A percentile compares a stretch with the other conserved stretches of the same genome.
Evolutionary conservation across 2,888 invertebrate species (phyloP).

Genomic region (Andrena flavipes): DNA sequence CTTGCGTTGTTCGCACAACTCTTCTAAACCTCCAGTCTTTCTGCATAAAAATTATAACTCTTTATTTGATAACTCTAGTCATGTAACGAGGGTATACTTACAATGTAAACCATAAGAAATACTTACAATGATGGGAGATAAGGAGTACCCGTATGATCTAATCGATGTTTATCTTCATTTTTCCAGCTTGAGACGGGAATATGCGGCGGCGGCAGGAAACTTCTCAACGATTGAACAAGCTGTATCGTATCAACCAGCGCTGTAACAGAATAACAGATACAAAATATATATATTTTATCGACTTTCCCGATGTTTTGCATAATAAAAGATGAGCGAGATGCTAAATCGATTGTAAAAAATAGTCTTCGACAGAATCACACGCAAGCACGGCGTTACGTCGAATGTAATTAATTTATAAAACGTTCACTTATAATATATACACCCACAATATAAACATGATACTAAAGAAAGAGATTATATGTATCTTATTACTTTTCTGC

Average conservation of each 20-base stretch:
- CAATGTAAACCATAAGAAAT: slow-evolving; percentile 42
- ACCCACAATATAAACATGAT: background rate
- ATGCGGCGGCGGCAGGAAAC: slow-evolving; percentile 94
- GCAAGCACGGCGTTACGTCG: background rate
- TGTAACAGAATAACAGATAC: slow-evolving; percentile 61
- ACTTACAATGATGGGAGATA: slow-evolving; percentile 81
- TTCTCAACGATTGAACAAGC: slow-evolving; percentile 93
- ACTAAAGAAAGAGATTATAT: background rate
- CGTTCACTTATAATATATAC: slow-evolving; percentile 2
- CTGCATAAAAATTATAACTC: slow-evolving; percentile 70
- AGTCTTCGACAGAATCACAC: background rate
- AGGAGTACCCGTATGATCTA: slow-evolving; percentile 83
- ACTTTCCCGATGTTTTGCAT: background rate
- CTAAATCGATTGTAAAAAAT: background rate
- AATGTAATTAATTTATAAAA: slow-evolving; percentile 25
- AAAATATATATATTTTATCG: slow-evolving; percentile 9
- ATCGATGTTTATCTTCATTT: slow-evolving; percentile 91
- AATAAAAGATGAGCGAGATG: background rate
- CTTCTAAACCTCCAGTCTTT: slow-evolving; percentile 81
- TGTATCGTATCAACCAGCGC: slow-evolving; percentile 95
- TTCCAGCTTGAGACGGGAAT: slow-evolving; percentile 96
- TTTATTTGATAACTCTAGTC: slow-evolving; percentile 62
- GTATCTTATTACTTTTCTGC: slow-evolving; percentile 90
- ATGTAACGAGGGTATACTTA: slow-evolving; percentile 59
- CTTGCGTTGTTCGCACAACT: slow-evolving; percentile 82